phyloP scores from a whole-genome alignment of 2,113 vertebrate genomes.

The Ellobius talpinus region DNA sequence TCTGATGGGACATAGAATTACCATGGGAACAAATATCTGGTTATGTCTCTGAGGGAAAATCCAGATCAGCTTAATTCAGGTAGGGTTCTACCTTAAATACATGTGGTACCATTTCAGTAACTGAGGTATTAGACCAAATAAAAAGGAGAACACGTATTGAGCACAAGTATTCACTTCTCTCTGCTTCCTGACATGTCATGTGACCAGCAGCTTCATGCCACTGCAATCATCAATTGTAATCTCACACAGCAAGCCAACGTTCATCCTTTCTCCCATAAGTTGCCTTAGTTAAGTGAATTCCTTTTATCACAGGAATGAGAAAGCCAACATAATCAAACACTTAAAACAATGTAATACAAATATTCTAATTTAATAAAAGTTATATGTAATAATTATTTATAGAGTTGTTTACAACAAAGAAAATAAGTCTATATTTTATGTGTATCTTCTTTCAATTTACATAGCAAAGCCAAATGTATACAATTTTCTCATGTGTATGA shows the following conservation, averaged over 20 bases:
- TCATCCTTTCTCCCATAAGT: background rate
- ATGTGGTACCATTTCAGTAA: background rate
- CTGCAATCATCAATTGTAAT: no score
- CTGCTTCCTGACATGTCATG: background rate
- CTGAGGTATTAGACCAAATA: background rate
- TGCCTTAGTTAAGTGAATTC: background rate
- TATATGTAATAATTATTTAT: background rate
- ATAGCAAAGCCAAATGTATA: constrained; percentile 29
- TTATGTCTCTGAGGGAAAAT: background rate
- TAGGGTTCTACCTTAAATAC: background rate
- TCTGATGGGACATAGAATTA: background rate
- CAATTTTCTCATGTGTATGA: constrained; percentile 3
- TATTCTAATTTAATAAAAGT: constrained; percentile 58
- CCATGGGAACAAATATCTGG: background rate
- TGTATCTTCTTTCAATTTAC: constrained; percentile 49
- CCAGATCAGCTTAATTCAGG: background rate
- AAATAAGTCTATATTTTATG: constrained; percentile 51
- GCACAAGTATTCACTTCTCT: background rate
- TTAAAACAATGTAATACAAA: constrained; percentile 58
- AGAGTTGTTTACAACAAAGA: constrained; percentile 44
- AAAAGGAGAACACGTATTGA: background rate
- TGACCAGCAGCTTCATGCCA: background rate
- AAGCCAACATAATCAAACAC: background rate
- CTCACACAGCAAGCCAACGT: background rate
- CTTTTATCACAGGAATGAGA: background rate